Evolutionary conservation across 2,888 invertebrate genomes (phyloP).

Genomic region (Sepiola atlantica): DNA sequence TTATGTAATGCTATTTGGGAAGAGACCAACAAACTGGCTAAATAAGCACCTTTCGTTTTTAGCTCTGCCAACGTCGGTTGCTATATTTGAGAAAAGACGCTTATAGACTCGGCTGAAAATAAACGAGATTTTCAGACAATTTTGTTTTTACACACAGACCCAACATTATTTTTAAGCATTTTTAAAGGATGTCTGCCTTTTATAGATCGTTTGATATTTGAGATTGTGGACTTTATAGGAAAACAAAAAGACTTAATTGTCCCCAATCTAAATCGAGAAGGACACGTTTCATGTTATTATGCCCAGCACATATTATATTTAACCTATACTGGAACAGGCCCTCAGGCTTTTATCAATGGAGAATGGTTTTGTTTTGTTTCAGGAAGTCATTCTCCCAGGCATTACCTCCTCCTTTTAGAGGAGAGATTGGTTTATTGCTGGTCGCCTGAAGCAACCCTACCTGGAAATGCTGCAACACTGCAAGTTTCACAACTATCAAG

Average conservation of each 20-base stretch:
- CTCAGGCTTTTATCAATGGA: no score
- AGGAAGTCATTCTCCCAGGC: no score
- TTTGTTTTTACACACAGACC: not conserved
- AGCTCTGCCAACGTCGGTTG: not conserved
- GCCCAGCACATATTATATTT: no score
- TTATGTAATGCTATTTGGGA: not conserved
- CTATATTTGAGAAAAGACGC: not conserved
- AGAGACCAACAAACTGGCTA: slow-evolving; percentile 32
- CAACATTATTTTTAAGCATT: not conserved
- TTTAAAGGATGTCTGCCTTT: not conserved
- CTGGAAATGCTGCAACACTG: no score
- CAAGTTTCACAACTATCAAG: no score
- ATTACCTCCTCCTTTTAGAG: no score
- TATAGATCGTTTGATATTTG: not conserved
- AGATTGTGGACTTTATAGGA: not conserved
- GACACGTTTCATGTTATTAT: no score
- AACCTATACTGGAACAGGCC: no score
- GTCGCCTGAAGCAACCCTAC: no score
- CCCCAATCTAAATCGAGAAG: no score
- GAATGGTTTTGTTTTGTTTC: no score
- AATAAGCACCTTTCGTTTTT: not conserved
- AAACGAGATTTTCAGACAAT: not conserved
- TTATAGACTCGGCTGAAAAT: not conserved
- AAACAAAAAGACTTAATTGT: not conserved
- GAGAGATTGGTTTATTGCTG: no score